phyloP scores from a whole-genome alignment of 2,888 invertebrate genomes.

The Digitonthophagus gazella region DNA sequence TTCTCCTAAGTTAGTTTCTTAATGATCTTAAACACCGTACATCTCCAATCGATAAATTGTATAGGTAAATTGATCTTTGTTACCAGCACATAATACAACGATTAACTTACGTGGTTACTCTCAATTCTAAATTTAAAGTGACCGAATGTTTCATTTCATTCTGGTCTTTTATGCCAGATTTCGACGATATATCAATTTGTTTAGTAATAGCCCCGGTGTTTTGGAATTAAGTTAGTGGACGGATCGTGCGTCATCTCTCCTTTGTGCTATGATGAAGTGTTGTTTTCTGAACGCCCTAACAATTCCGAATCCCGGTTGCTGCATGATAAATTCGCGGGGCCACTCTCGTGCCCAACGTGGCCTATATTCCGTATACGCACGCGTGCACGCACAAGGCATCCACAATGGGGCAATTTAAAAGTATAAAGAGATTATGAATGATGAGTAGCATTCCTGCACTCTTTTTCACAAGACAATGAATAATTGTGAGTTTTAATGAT shows the following conservation, averaged over 20 bases:
- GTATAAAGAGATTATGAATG: conserved; percentile 18
- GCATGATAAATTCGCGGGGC: conserved; percentile 12
- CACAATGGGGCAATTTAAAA: conserved; percentile 5
- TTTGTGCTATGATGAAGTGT: conserved; percentile 16
- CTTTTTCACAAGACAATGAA: neutral
- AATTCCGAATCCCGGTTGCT: conserved; percentile 9
- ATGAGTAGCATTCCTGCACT: conserved; percentile 5
- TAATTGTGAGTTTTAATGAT: neutral
- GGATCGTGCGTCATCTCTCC: neutral
- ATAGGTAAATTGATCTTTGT: too few species aligned
- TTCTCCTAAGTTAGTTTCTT: too few species aligned
- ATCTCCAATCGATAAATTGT: too few species aligned
- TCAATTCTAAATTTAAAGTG: neutral
- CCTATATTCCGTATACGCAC: neutral
- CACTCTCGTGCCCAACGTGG: neutral
- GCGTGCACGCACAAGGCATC: conserved; percentile 1
- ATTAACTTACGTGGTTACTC: neutral
- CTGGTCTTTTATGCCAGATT: too few species aligned
- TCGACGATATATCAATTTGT: neutral
- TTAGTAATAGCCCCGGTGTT: neutral
- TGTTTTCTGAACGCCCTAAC: conserved; percentile 16
- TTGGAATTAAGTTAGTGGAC: conserved; percentile 11
- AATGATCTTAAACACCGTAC: too few species aligned
- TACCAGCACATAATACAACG: too few species aligned
- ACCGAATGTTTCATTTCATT: too few species aligned